Base-by-base conservation (phyloP, 1,140 invertebrate genomes). In the Ericerus pela region DNA sequence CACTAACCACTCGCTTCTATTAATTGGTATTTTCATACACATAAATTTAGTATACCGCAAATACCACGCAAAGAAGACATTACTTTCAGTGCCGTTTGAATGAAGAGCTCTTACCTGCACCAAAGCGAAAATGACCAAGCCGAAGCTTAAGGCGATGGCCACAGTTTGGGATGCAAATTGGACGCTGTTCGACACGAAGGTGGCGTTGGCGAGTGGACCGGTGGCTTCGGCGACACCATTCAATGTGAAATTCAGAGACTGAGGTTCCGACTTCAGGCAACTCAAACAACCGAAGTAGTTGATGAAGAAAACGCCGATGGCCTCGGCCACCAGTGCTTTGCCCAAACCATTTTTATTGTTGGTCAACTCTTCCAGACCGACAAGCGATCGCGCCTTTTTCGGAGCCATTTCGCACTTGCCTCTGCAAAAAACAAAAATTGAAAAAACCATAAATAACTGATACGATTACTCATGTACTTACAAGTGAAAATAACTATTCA, bases 201-300 rank as follows among this genome's bases (percentile, higher is more conserved):
- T 47, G 3, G 11, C 20, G 26, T 47, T 47, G 11, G 41, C 10
- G 20, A 22, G n/a, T 16, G 37, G 5, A 8, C 37, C 37, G 20
- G 20, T 18, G 14, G 14, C 41, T 14, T 47, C 41, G 2, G 41
- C 41, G 20, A 6, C 26, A 24, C 41, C 41, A 16, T 8, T 47
- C 16, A 47, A 18, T 2, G 20, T 47, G 4, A 47, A 24, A 24
- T 24, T 47, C 26, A 47, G 26, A 3, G 41, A 22, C 26, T 47
- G 41, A 2, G 41, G 3, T 47, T 18, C 20, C 37, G 74, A 60
- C 60, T 73, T 75, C 47, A 78, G 66, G 65, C 78, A 77, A 38
- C 85, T 79, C 18, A 85, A 86, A 65, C 88, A 93, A 12, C 86
- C 90, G 64, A 85, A 85, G 67, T 85, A 79, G 65, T 86, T 92